Base-by-base conservation (phyloP, 2,797 vertebrate genomes). In the Notolepis coatsorum region DNA sequence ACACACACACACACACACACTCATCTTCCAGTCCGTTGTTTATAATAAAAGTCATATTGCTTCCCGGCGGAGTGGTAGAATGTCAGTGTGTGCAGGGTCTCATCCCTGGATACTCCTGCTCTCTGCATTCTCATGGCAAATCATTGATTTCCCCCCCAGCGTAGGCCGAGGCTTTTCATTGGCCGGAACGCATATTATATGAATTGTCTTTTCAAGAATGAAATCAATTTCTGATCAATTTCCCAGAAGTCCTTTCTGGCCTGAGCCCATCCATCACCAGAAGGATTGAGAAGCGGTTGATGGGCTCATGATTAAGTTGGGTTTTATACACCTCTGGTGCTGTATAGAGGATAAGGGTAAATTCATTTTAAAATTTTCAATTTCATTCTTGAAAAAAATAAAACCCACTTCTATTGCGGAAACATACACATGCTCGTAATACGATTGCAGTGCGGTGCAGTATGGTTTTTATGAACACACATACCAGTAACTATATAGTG, bases 221-320 rank as follows among this genome's bases (percentile, higher is more conserved):
- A 64, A 90, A 88, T 87, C 70, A 69, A 82, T 88, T 72, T 68
- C 30, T 62, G 68, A 83, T 91, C 79, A 69, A 84, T 91, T 82
- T 58, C 52, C 53, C 38, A 12, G 2, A 58, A 23, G 54, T 66
- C 41, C 39, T 75, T 57, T 56, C 42, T 71, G 3, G 56, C 61
- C 65, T 37, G 62, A 78, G 71, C 67, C 72, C 48, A 49, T 81
- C 71, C 58, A 61, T 88, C n/a, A 82, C 28, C 25, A 35, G 55
- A 38, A 64, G n/a, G 23, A 61, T 74, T 33, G 56, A 63, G 62
- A 50, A 15, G 61, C 62, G 47, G 18, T 54, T 24, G 45, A 73
- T 24, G 42, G 33, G 72, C 60, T 47, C 43, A 48, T 65, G 51
- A 73, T 71, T 48, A 68, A 72, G 42, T 68, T 37, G 52, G 38